A percentile compares a stretch with the other conserved stretches of the same genome.
Evolutionary conservation across 2,888 invertebrate genomes (phyloP).

Genomic region (Cataglyphis rosenhaueri): DNA sequence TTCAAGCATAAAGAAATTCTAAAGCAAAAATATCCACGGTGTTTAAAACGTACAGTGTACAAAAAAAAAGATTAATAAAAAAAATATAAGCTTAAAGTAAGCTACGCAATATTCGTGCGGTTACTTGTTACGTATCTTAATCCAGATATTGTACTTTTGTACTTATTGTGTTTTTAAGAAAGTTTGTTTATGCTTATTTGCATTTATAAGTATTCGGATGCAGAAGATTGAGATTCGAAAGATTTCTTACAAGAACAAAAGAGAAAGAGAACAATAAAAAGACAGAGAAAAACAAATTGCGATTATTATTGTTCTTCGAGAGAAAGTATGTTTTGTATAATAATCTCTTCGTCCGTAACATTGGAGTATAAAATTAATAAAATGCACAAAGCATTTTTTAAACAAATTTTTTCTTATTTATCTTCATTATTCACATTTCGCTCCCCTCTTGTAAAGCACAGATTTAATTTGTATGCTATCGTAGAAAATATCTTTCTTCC

Average conservation of each 20-base stretch:
- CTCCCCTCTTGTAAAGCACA: neutral
- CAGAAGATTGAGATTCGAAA: neutral
- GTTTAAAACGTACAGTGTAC: neutral
- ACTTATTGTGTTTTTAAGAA: neutral
- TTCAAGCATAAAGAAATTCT: neutral
- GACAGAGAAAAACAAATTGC: neutral
- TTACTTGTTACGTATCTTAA: neutral
- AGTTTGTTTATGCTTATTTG: neutral
- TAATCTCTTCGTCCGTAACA: neutral
- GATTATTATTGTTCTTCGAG: neutral
- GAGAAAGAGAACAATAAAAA: neutral
- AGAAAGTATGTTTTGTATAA: neutral
- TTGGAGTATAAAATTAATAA: neutral
- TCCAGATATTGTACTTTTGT: neutral
- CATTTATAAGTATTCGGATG: neutral
- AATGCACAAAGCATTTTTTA: neutral
- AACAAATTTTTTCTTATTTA: neutral
- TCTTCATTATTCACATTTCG: neutral
- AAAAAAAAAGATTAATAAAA: conserved; percentile 10
- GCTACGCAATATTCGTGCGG: neutral
- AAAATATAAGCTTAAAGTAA: neutral
- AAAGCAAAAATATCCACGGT: neutral
- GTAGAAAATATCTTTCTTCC: neutral
- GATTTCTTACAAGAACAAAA: conserved; percentile 4
- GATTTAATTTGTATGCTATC: neutral